phyloP scores from a whole-genome alignment of 2,888 invertebrate genomes.

The Eristalis pertinax region DNA sequence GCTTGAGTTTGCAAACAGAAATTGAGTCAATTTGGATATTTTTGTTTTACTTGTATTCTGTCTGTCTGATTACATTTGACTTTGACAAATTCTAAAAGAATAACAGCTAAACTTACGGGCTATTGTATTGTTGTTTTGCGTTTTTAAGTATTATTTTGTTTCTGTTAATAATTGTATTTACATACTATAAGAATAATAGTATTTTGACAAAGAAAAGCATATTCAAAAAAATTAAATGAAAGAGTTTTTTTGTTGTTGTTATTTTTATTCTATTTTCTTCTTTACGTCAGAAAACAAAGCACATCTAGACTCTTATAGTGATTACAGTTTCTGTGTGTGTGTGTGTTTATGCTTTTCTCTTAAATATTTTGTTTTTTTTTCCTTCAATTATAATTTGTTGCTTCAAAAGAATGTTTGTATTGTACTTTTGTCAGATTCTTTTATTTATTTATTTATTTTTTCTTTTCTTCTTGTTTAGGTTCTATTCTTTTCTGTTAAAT shows the following conservation, averaged over 20 bases:
- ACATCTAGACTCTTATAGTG: slow-evolving; percentile 16
- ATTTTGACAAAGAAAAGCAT: slow-evolving; percentile 34
- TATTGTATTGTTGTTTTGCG: slow-evolving; percentile 70
- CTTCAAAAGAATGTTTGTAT: slow-evolving; percentile 58
- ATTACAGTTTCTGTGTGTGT: neutral
- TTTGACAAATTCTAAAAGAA: slow-evolving; percentile 72
- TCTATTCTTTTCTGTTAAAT: slow-evolving; percentile 23
- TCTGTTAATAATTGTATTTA: slow-evolving; percentile 46
- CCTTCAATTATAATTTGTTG: slow-evolving; percentile 17
- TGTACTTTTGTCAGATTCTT: slow-evolving; percentile 69
- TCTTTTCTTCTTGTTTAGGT: neutral
- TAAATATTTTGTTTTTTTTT: slow-evolving; percentile 6
- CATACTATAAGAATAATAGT: slow-evolving; percentile 49
- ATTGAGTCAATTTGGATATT: slow-evolving; percentile 17
- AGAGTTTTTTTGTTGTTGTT: slow-evolving; percentile 3
- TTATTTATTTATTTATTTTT: neutral
- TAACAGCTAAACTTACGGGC: slow-evolving; percentile 74
- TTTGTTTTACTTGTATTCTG: slow-evolving; percentile 36
- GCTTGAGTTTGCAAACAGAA: slow-evolving; percentile 61
- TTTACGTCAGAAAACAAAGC: slow-evolving; percentile 13
- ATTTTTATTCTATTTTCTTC: no score
- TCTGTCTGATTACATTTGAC: slow-evolving; percentile 42
- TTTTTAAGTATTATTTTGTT: slow-evolving; percentile 9
- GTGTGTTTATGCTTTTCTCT: neutral
- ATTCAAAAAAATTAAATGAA: slow-evolving; percentile 25